Percentiles rank a stretch among this genome's conserved stretches.
Evolutionary conservation across 1,140 invertebrate species (phyloP).

Genomic region (Laupala kohalensis): DNA sequence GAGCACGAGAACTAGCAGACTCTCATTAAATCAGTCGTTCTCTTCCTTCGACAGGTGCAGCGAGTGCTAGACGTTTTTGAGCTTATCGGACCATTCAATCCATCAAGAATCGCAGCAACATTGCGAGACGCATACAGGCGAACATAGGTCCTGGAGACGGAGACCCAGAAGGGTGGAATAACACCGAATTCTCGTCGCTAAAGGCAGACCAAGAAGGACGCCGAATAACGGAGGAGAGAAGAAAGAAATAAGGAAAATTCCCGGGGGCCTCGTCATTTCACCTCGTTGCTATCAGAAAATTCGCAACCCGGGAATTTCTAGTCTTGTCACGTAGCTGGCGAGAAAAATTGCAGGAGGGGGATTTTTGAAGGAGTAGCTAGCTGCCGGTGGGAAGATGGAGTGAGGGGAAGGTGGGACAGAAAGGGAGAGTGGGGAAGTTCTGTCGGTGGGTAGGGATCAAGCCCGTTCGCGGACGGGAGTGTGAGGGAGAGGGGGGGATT

Average conservation of each 20-base stretch:
- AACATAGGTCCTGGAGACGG: neutral
- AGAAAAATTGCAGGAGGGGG: slow-evolving; percentile 12
- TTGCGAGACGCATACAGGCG: neutral
- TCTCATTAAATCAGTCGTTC: neutral
- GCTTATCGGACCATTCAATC: neutral
- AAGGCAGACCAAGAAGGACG: neutral
- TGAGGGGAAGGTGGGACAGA: neutral
- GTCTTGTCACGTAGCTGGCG: slow-evolving; percentile 11
- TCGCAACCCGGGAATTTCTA: slow-evolving; percentile 10
- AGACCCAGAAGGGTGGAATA: too few species aligned
- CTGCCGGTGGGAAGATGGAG: neutral
- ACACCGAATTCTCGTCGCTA: neutral
- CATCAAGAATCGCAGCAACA: neutral
- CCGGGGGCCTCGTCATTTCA: slow-evolving; percentile 10
- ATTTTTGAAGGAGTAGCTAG: slow-evolving; percentile 1
- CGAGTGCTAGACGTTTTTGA: neutral
- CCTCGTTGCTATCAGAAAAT: slow-evolving; percentile 6
- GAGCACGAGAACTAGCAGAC: neutral
- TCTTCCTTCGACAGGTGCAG: neutral
- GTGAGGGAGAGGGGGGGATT: neutral
- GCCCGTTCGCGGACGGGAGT: neutral
- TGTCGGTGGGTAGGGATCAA: too few species aligned
- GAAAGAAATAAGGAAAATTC: slow-evolving; percentile 10
- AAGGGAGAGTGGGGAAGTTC: too few species aligned
- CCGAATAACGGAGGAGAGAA: neutral